phyloP scores from a whole-genome alignment of 1,140 invertebrate species.

The Reticulitermes speratus region DNA sequence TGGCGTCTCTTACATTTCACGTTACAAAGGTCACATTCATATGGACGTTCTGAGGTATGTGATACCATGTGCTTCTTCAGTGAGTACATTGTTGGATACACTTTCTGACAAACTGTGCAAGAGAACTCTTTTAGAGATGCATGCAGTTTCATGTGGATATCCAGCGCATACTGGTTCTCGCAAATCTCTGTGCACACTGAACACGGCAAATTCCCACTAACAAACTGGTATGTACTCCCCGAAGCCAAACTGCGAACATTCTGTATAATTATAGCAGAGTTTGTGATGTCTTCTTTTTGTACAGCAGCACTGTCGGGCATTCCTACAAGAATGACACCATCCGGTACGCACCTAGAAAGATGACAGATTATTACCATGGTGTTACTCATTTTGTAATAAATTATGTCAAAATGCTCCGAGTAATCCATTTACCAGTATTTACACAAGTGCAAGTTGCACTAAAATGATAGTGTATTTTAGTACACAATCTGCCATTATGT shows the following conservation, averaged over 20 bases:
- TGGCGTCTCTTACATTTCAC: constrained; percentile 60
- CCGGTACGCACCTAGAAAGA: not conserved
- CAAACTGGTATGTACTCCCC: not conserved
- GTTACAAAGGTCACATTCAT: constrained; percentile 62
- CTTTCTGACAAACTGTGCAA: constrained; percentile 59
- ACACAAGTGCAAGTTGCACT: too few relatives aligned
- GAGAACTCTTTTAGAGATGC: constrained; percentile 38
- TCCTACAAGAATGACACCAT: not conserved
- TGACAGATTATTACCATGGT: not conserved
- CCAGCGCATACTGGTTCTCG: not conserved
- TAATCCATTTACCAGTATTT: too few relatives aligned
- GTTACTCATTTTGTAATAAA: too few relatives aligned
- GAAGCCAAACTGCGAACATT: too few relatives aligned
- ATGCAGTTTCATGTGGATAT: constrained; percentile 21
- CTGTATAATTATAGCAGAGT: too few relatives aligned
- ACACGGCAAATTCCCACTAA: not conserved
- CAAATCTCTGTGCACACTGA: not conserved
- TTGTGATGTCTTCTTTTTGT: not conserved
- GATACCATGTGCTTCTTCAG: constrained; percentile 46
- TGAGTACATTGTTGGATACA: constrained; percentile 46
- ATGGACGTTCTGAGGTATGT: constrained; percentile 57
- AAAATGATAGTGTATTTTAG: too few relatives aligned
- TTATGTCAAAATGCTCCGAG: too few relatives aligned
- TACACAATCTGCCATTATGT: too few relatives aligned
- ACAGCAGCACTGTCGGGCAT: not conserved